Conservation (phyloP, 2,888 invertebrate genomes). For the Caenorhabditis drosophilae region DNA sequence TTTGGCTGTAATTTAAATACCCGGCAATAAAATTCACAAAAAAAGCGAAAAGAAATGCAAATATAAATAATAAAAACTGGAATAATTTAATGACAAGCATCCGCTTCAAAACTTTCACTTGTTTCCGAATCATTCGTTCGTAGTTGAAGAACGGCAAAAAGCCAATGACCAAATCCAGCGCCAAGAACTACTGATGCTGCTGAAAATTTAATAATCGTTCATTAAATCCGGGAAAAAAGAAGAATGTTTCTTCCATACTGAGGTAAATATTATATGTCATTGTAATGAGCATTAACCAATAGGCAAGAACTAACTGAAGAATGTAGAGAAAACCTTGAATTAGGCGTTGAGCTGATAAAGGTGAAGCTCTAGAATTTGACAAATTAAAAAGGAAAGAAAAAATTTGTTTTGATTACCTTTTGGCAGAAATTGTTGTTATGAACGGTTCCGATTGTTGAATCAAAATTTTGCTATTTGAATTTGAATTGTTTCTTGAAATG, state of each 20-base stretch:
- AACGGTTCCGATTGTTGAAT: conserved; percentile 30
- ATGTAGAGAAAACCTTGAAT: conserved; percentile 39
- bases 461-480: conserved; percentile 7
- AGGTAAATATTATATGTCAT: conserved; percentile 67
- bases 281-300: conserved; percentile 66
- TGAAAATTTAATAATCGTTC: conserved; percentile 17
- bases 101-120: conserved; percentile 55
- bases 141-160: conserved; percentile 56
- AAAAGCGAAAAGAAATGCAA: not conserved
- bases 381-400: not conserved
- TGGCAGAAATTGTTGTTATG: not conserved
- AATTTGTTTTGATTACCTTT: not conserved
- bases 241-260: conserved; percentile 49
- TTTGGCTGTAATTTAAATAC: too few species aligned
- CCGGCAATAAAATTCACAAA: too few species aligned
- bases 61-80: not conserved
- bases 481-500: conserved; percentile 17
- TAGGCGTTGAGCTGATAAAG: conserved; percentile 32
- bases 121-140: conserved; percentile 45
- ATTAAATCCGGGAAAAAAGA: not conserved
- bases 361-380: conserved; percentile 5
- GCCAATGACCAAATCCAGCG: conserved; percentile 64
- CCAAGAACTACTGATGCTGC: conserved; percentile 61
- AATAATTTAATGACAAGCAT: conserved; percentile 57
- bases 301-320: conserved; percentile 63